Base-by-base conservation (phyloP, 2,888 invertebrate genomes). In the Drosophila lutescens region DNA sequence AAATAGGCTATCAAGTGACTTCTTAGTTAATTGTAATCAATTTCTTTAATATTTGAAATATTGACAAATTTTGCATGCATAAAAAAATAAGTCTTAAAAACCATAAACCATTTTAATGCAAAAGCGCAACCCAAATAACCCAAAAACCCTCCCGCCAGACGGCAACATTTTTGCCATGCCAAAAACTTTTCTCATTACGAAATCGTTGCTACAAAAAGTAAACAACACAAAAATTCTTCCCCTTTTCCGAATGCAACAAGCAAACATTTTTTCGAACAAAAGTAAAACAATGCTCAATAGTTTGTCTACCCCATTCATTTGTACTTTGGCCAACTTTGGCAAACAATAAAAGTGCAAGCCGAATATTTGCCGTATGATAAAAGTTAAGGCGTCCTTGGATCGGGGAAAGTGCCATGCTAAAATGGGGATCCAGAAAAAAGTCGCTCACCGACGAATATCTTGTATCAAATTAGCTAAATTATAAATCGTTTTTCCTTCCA, bases 131-230 rank as follows among this genome's bases (percentile, higher is more conserved):
- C n/a, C 26, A 20, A 23, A 47, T 47, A 67, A 70, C 68, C 58
- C 60, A 59, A 79, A 70, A 60, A 51, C 49, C 43, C 63, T 49
- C 40, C 43, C 32, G n/a, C 40, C 57, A 26, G 62, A 70, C 77
- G 61, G 57, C 32, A 49, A 47, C 57, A 62, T 71, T 83, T 78
- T 55, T 51, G 43, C 30, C 55, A 66, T 70, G 58, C 56, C 46
- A 46, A 59, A 79, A 82, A 82, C 74, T 86, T 81, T 81, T 81
- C 85, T 76, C 81, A 86, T 81, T 86, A 80, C 74, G 47, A 50
- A 79, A 86, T 55, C 66, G 70, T 74, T 60, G 44, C 44, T 62
- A 67, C 34, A 68, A 72, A 68, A 50, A 67, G 30, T 36, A 56
- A 58, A 66, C 32, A 50, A 44, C 47, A 49, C 46, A 36, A 57